A percentile compares a stretch with the other conserved stretches of the same genome.
Conservation (phyloP, 2,888 invertebrate genomes). For the Lepidochrysops patricia region DNA sequence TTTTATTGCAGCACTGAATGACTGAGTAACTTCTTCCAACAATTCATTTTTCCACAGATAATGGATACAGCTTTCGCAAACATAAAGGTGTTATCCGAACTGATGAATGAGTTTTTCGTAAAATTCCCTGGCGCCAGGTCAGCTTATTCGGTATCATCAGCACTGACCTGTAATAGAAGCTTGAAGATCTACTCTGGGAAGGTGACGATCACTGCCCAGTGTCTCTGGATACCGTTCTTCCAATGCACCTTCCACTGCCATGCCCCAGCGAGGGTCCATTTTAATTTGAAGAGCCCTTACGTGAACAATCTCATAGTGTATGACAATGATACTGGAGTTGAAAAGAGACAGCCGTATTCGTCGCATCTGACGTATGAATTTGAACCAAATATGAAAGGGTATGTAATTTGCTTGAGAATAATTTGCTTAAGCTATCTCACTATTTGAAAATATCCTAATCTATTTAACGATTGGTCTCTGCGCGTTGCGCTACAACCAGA, state of each 20-base stretch:
- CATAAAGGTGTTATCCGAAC: slow-evolving; percentile 40
- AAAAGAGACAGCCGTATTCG: slow-evolving; percentile 46
- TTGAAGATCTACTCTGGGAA: slow-evolving; percentile 42
- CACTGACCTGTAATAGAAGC: slow-evolving; percentile 43
- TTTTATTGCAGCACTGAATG: background rate
- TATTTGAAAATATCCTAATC: too few species aligned
- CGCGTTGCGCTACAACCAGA: too few species aligned
- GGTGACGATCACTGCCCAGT: slow-evolving; percentile 33
- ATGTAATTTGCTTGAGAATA: slow-evolving; percentile 21
- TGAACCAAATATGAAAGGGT: slow-evolving; percentile 47
- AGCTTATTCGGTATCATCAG: slow-evolving; percentile 55
- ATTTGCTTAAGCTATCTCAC: background rate
- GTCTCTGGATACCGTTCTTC: slow-evolving; percentile 60
- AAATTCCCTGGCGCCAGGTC: slow-evolving; percentile 48
- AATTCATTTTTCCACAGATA: slow-evolving; percentile 31
- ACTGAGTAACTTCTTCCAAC: background rate
- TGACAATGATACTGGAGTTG: slow-evolving; percentile 46
- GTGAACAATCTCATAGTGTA: slow-evolving; percentile 42
- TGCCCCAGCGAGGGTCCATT: slow-evolving; percentile 48
- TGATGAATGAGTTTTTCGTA: slow-evolving; percentile 60
- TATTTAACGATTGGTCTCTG: too few species aligned
- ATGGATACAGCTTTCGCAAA: slow-evolving; percentile 54
- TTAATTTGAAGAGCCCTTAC: slow-evolving; percentile 44
- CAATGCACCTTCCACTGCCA: slow-evolving; percentile 58
- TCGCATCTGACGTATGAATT: slow-evolving; percentile 51